These are phyloP conservation scores for Schizaphis graminum DNA, from an alignment of 2,888 invertebrate genomes.

Conservation along the genomic window DNA sequence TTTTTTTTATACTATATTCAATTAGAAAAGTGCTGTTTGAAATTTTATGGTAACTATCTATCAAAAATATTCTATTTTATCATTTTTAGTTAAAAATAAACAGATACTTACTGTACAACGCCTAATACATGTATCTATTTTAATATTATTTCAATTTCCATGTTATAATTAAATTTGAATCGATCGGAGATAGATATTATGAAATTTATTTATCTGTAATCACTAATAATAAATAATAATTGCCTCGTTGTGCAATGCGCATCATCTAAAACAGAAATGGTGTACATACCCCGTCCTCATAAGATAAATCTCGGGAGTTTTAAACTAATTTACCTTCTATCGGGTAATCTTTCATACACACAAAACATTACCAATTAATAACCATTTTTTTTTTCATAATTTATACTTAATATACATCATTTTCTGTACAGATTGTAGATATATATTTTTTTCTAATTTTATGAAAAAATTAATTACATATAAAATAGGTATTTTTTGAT, in stretches of 20 bases:
- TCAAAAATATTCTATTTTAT: background rate
- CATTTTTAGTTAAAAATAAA: background rate
- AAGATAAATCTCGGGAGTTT: background rate
- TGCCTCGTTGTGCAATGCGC: background rate
- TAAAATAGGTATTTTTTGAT: background rate
- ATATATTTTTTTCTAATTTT: background rate
- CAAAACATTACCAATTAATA: background rate
- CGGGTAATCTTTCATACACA: background rate
- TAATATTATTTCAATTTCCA: background rate
- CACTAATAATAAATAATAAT: background rate
- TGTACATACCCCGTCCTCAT: background rate
- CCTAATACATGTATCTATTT: background rate
- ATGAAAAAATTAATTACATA: background rate
- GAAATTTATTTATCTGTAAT: background rate
- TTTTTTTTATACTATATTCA: background rate
- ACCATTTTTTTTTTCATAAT: background rate
- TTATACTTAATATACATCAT: background rate
- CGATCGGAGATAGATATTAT: background rate
- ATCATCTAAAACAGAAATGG: background rate
- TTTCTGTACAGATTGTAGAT: background rate
- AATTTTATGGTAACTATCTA: background rate
- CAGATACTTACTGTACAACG: background rate
- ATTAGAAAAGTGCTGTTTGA: background rate
- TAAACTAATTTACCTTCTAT: background rate
- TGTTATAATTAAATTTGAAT: background rate